Evolutionary conservation across 2,797 vertebrate species (phyloP), one percentile per base, ranked within the genome.

Genomic region (Aulostomus chinensis): DNA sequence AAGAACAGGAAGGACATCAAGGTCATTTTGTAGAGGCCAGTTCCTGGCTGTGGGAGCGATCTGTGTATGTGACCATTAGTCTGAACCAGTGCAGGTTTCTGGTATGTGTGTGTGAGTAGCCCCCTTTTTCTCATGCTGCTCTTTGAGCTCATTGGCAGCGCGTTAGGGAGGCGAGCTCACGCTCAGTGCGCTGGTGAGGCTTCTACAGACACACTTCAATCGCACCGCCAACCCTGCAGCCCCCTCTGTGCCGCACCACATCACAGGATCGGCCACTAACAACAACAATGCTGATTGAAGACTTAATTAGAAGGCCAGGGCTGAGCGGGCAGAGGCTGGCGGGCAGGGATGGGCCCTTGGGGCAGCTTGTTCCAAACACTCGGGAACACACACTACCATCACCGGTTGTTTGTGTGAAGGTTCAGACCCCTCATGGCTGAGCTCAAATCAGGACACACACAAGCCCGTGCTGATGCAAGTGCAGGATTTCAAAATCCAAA

Each of bases 291-390:
- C 84, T 68, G 80, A 85, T 85, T 87, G 84, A 89, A 79, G 77
- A 76, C 82, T 89, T 91, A 90, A 91, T 91, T 90, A 88, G 86
- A 83, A 64, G 78, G 67, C 80, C 81, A 68, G 83, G 73, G 74
- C 85, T 71, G 59, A 83, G 82, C 43, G 65, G 80, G 65, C 76
- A 83, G 63, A 80, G 79, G 63, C 76, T 76, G 70, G 50, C 45
- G 54, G 60, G 69, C 56, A 66, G 61, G 74, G 55, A 68, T 50
- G 32, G 58, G 45, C 48, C 58, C 50, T 11, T 33, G 69, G 81
- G 78, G 61, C 42, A 33, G 9, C 67, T 67, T 68, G 72, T 77
- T 74, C 21, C 64, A 49, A 58, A 80, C 60, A 68, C 63, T 74
- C 46, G 39, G n/a, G 57, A 74, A 70, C 58, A 55, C 38, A 52